These are phyloP conservation scores for Amphiura filiformis DNA, from an alignment of 35 echinoderm and acorn worm species.

Conservation along the genomic window DNA sequence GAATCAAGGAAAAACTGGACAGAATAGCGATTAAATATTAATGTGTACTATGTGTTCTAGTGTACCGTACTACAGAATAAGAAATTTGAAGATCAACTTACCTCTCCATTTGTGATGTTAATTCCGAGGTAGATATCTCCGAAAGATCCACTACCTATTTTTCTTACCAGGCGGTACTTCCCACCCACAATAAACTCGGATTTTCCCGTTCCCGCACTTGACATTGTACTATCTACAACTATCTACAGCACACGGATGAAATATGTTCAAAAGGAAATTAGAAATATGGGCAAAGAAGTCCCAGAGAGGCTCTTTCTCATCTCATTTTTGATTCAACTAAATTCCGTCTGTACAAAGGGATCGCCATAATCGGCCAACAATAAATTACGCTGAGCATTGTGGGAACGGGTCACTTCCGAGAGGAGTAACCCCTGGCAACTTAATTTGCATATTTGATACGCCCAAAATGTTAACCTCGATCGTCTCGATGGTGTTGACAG, in stretches of 20 bases:
- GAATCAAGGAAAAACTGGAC: too few species aligned
- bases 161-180: slow-evolving; percentile 95
- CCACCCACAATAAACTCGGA: slow-evolving; percentile 87
- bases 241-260: slow-evolving; percentile 1
- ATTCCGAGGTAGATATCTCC: slow-evolving; percentile 99
- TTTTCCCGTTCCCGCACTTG: slow-evolving; percentile 19
- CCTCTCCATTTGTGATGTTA: slow-evolving; percentile 91
- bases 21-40: too few species aligned
- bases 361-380: background rate
- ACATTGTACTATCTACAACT: slow-evolving; percentile 8
- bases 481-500: too few species aligned
- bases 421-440: slow-evolving; percentile 4
- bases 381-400: background rate
- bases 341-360: background rate
- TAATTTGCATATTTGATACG: background rate
- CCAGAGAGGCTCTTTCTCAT: background rate
- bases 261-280: background rate
- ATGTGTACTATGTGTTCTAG: too few species aligned
- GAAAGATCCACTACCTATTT: slow-evolving; percentile 98
- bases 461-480: too few species aligned
- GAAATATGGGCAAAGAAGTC: background rate
- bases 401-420: background rate
- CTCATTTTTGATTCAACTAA: background rate
- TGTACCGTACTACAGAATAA: too few species aligned
- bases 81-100: slow-evolving; percentile 36